phyloP scores from a whole-genome alignment of 2,888 invertebrate species.

The Protonemura montana region DNA sequence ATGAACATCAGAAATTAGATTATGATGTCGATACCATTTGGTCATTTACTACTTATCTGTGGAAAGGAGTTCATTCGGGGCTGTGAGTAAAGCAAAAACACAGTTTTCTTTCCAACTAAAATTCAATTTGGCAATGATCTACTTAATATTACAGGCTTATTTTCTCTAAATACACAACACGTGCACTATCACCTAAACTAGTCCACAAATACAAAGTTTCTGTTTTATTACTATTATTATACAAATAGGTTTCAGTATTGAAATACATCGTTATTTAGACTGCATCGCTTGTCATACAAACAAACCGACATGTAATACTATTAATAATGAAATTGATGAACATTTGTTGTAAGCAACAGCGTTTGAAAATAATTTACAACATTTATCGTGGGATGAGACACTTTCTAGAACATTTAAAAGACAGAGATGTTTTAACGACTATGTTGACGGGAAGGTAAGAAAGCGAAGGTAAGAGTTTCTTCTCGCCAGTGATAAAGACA shows the following conservation, averaged over 20 bases:
- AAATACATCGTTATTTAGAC: neutral
- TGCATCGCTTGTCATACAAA: neutral
- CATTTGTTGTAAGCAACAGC: neutral
- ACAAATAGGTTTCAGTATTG: too few species aligned
- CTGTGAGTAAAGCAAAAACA: neutral
- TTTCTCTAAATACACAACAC: neutral
- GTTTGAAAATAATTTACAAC: constrained; percentile 37
- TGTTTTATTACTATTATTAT: neutral
- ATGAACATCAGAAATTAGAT: too few species aligned
- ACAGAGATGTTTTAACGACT: too few species aligned
- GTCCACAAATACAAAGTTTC: neutral
- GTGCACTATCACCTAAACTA: neutral
- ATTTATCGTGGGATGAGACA: neutral
- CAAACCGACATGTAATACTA: neutral
- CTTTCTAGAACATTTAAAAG: too few species aligned
- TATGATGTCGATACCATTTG: too few species aligned
- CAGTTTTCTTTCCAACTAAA: neutral
- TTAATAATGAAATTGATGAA: neutral
- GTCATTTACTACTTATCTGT: too few species aligned
- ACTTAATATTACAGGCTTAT: neutral
- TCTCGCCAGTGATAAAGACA: too few species aligned
- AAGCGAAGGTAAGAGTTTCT: too few species aligned
- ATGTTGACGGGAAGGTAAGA: too few species aligned
- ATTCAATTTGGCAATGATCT: neutral
- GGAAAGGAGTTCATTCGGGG: neutral